Percentiles rank a stretch among this genome's conserved stretches.
phyloP scores from a whole-genome alignment of 2,888 invertebrate genomes.

The Tetranychus piercei region DNA sequence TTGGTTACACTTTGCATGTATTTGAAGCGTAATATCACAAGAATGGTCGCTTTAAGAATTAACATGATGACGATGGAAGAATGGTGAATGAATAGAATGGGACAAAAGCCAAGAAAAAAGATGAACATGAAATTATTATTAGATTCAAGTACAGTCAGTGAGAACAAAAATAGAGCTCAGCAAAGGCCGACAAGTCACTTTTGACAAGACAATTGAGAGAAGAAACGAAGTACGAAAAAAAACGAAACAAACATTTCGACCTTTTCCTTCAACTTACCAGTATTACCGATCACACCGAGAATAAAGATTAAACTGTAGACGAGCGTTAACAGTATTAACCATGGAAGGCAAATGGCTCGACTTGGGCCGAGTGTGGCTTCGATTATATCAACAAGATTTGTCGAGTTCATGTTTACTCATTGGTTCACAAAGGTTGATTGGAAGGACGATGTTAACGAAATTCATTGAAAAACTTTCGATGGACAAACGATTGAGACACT shows the following conservation, averaged over 20 bases:
- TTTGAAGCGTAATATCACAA: conserved; percentile 31
- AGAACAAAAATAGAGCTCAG: too few relatives aligned
- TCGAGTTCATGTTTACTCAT: not conserved
- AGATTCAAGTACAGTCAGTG: not conserved
- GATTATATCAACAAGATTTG: not conserved
- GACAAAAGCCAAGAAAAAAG: not conserved
- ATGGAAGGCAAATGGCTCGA: conserved; percentile 28
- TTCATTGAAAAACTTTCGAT: too few relatives aligned
- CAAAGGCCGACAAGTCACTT: too few relatives aligned
- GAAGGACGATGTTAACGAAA: too few relatives aligned
- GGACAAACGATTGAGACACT: too few relatives aligned
- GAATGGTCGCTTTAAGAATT: conserved; percentile 25
- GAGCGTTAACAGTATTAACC: conserved; percentile 30
- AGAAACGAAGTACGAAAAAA: too few relatives aligned
- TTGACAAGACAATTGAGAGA: too few relatives aligned
- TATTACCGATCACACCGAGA: conserved; percentile 30
- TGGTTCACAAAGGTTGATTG: not conserved
- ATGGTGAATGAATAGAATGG: not conserved
- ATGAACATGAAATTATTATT: not conserved
- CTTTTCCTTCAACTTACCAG: not conserved
- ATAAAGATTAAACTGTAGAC: conserved; percentile 31
- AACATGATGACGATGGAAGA: conserved; percentile 23
- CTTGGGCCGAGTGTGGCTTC: conserved; percentile 27
- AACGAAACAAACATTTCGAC: too few relatives aligned
- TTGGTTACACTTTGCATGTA: conserved; percentile 33